A percentile compares a stretch with the other conserved stretches of the same genome.
These are phyloP conservation scores for Machimus rusticus DNA, from an alignment of 2,888 invertebrate species.

Conservation along the genomic window DNA sequence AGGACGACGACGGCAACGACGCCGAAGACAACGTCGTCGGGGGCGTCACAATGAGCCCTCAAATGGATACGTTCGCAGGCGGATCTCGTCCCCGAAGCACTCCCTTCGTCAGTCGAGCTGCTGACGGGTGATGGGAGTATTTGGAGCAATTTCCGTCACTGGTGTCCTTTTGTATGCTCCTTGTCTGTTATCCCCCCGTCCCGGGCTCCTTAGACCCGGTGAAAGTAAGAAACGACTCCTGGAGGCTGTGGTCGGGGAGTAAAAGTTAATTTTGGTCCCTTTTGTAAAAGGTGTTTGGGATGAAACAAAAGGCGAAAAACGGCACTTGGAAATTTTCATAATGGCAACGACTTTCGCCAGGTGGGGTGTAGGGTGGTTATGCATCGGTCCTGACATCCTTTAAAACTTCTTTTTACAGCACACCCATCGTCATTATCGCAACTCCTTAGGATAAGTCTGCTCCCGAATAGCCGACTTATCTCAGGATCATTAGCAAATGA, in stretches of 20 bases:
- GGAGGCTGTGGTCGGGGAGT: background rate
- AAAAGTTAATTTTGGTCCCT: conserved; percentile 7
- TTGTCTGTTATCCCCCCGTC: background rate
- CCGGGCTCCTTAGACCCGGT: background rate
- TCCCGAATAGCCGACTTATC: background rate
- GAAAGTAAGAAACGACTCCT: background rate
- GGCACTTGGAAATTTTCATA: conserved; percentile 25
- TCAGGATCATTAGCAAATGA: conserved; percentile 34
- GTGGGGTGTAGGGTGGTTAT: background rate
- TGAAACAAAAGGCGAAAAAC: conserved; percentile 5
- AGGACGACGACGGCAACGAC: background rate
- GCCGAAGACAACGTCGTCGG: background rate
- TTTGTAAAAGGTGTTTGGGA: conserved; percentile 7
- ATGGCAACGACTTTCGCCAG: background rate
- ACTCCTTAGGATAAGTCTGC: background rate
- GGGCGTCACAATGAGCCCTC: background rate
- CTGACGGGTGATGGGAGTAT: conserved; percentile 6
- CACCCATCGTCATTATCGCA: background rate
- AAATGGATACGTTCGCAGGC: background rate
- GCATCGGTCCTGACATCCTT: background rate
- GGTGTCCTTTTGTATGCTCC: conserved; percentile 1
- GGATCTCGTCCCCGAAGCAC: background rate
- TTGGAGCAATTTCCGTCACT: conserved; percentile 30
- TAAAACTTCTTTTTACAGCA: background rate
- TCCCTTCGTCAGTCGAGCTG: background rate